Base-by-base conservation (phyloP, 2,888 invertebrate genomes). In the Ptilodon capucinus region DNA sequence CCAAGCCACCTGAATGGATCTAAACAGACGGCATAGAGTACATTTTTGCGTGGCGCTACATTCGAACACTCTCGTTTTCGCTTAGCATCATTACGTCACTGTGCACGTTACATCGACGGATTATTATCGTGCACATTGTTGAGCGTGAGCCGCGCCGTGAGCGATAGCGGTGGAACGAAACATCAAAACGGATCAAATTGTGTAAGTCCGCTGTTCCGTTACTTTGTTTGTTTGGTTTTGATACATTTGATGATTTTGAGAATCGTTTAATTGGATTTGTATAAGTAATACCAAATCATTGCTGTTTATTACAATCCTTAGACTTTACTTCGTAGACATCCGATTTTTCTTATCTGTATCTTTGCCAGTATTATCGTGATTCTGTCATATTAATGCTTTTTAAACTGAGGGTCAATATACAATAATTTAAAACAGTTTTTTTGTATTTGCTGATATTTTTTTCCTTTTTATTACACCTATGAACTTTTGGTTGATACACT, bases 1-100 rank as follows among this genome's bases (percentile, higher is more conserved):
- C 71, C 80, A 80, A 74, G 68, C 71, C 80, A 80, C 75, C 83
- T 88, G 83, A 86, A 86, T 86, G 85, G 79, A 78, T 75, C 78
- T 68, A 71, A 74, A 62, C 68, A 63, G 56, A 38, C 68, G 68
- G 58, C 72, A 78, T 81, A 86, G 81, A 76, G 80, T 71, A 68
- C 76, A 82, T 71, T 78, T 78, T 84, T 75, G 84, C 79, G 64
- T 72, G 62, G 70, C 65, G 62, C 52, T 62, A 62, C 60, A 34
- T 40, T 40, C 70, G 57, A 68, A 62, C 72, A 79, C 86, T 85
- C 81, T 87, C 82, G 76, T 72, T 87, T 84, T 88, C 86, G 78
- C 76, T 81, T 79, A 71, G 72, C 69, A 69, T 69, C 76, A 76
- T 84, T 84, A 81, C 81, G 76, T 81, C 76, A 81, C 61, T 64